Base-by-base conservation (phyloP, 2,797 vertebrate species). In the Tenualosa ilisha region DNA sequence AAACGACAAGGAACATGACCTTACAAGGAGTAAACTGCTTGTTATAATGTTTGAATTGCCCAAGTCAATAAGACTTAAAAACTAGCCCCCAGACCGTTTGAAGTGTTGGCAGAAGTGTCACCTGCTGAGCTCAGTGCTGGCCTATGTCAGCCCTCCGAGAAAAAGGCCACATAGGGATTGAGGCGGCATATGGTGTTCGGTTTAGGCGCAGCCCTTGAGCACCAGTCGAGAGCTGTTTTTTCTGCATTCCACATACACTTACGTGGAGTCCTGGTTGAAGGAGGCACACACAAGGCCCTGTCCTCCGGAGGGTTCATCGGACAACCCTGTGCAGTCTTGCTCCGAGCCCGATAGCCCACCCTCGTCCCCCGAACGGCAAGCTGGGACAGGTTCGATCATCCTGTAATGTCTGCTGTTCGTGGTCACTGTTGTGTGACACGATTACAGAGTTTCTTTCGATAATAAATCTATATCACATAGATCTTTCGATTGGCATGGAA, bases 301-400 rank as follows among this genome's bases (percentile, higher is more conserved):
- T 46, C 40, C 72, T 20, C 20, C 40, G 3, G 72, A 3, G 17
- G 72, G 72, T 46, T 46, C 72, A 20, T 79, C 72, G 40, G 72
- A 46, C 37, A 46, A 8, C 40, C 40, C 72, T 46, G 6, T 7
- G 2, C 37, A 79, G 72, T 79, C 72, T 46, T 79, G 72, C 6
- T 46, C 72, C 37, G 3, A 5, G 40, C 15, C 40, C 37, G 59
- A 63, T 63, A 63, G 7, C 17, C 59, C 59, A 63, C 59, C 59
- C 59, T 79, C 72, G 37, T 79, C 72, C 72, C 72, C 72, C 72
- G 72, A 79, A 79, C 40, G 72, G 72, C 37, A 43, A 46, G 72
- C 72, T 46, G 72, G 72, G 72, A 79, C 72, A 79, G 72, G 72
- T 79, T 79, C 72, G 72, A 79, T 79, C 72, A 79, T 79, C 72